A percentile compares a stretch with the other conserved stretches of the same genome.
phyloP scores from a whole-genome alignment of 2,113 vertebrate species.

The Delphinus delphis region DNA sequence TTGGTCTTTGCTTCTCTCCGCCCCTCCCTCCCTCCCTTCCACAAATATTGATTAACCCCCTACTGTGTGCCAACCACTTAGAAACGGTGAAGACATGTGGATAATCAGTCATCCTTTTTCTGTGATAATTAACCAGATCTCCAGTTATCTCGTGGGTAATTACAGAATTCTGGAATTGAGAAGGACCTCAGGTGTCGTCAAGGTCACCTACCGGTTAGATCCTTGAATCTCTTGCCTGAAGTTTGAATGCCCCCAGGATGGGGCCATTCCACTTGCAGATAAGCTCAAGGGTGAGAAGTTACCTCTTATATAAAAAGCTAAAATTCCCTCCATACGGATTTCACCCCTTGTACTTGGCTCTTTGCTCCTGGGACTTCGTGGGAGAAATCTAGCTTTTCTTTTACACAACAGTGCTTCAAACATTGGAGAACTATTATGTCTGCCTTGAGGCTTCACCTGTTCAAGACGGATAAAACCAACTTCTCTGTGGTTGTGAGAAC shows the following conservation, averaged over 20 bases:
- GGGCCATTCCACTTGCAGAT: background rate
- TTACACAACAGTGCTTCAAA: background rate
- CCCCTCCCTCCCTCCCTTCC: background rate
- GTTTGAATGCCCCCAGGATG: background rate
- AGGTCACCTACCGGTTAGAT: background rate
- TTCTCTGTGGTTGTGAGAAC: background rate
- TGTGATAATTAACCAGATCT: background rate
- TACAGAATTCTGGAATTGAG: background rate
- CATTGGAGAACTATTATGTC: background rate
- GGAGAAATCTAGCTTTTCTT: background rate
- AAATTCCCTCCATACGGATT: background rate
- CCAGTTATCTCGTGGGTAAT: no score
- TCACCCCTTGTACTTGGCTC: background rate
- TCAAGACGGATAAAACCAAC: background rate
- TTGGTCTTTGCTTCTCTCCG: background rate
- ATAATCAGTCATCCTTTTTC: background rate
- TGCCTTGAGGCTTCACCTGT: background rate
- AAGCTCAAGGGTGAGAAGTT: background rate
- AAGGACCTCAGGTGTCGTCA: background rate
- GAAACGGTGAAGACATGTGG: background rate
- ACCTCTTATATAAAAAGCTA: background rate
- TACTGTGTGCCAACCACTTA: background rate
- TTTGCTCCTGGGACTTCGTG: background rate
- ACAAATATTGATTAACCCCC: background rate
- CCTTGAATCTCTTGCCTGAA: background rate